phyloP scores from a whole-genome alignment of 2,797 vertebrate genomes.

The Thamnophis elegans region DNA sequence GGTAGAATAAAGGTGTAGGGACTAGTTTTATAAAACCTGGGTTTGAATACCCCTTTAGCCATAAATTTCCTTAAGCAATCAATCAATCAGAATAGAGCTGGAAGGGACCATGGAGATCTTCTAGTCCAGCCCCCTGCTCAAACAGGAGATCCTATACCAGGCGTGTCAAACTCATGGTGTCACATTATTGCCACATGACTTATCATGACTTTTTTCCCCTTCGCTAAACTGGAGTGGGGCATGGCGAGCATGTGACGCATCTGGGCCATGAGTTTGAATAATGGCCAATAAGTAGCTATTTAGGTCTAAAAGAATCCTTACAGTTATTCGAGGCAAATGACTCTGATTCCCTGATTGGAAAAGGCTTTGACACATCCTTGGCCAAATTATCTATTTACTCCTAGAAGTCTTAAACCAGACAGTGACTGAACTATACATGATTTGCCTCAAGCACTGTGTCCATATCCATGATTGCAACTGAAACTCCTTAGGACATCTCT shows the following conservation, averaged over 20 bases:
- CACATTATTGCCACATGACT: no score
- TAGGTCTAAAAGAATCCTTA: background rate
- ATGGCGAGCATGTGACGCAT: no score
- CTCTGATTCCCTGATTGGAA: background rate
- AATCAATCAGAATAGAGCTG: background rate
- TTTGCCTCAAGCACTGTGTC: background rate
- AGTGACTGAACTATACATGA: background rate
- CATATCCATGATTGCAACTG: background rate
- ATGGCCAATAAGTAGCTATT: background rate
- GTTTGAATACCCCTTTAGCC: background rate
- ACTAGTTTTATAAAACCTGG: background rate
- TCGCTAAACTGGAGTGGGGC: no score
- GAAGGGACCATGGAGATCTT: background rate
- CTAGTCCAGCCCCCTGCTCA: background rate
- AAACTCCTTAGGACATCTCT: background rate
- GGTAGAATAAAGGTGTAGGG: background rate
- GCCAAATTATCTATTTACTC: background rate
- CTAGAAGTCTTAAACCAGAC: background rate
- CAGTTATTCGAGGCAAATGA: background rate
- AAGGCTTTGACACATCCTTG: background rate
- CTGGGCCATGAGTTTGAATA: background rate
- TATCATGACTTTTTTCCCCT: no score
- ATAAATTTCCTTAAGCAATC: no score
- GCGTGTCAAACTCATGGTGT: no score
- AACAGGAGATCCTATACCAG: background rate